A percentile compares a stretch with the other conserved stretches of the same genome.
These are phyloP conservation scores for Polypterus bichir DNA, from an alignment of 2,113 vertebrate genomes.

Conservation along the genomic window DNA sequence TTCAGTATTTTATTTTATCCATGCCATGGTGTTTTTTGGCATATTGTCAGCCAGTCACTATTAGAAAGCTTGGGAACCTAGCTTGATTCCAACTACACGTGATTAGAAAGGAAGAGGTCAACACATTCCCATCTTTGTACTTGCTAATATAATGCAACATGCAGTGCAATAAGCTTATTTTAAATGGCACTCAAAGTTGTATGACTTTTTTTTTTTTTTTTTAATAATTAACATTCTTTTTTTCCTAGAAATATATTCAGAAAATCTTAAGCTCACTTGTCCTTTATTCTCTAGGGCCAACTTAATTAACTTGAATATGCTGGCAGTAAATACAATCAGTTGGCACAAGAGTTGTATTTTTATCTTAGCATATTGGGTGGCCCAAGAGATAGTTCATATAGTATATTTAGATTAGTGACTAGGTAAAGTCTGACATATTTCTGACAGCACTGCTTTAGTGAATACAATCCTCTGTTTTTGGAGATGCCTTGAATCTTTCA, in stretches of 20 bases:
- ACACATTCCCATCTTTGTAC: too few relatives aligned
- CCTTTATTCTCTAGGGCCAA: background rate
- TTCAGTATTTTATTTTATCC: too few relatives aligned
- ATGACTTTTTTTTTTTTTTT: background rate
- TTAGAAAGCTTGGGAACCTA: too few relatives aligned
- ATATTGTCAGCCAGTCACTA: too few relatives aligned
- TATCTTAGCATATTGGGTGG: background rate
- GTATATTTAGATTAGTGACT: background rate
- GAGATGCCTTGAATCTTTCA: background rate
- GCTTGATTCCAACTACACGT: too few relatives aligned
- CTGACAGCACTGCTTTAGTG: background rate
- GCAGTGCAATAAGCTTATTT: too few relatives aligned
- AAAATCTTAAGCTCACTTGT: background rate
- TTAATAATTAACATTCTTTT: background rate
- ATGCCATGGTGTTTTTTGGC: too few relatives aligned
- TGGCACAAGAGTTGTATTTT: too few relatives aligned
- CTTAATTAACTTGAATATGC: background rate
- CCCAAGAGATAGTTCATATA: background rate
- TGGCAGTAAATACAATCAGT: background rate
- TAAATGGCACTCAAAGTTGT: background rate
- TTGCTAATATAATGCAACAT: too few relatives aligned
- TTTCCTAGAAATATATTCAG: background rate
- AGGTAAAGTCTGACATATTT: background rate
- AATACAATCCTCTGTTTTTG: background rate
- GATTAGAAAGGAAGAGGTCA: too few relatives aligned